Conservation (phyloP, 2,113 vertebrate species). For the Peromyscus maniculatus region DNA sequence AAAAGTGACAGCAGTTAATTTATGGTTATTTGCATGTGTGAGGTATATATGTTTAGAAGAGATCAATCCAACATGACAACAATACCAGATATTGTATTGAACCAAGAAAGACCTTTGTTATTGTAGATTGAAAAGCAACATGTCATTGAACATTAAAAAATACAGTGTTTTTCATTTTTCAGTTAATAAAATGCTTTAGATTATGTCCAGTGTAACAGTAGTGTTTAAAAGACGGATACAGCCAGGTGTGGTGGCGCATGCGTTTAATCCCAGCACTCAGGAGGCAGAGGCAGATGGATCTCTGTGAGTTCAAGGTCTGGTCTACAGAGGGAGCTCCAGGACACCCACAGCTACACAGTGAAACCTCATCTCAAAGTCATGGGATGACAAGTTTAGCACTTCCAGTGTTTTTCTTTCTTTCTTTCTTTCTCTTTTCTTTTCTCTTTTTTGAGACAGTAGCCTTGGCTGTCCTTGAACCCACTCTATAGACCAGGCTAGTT, state of each 20-base stretch:
- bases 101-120: not conserved
- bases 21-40: not conserved
- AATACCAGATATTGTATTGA: not conserved
- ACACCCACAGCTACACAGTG: not conserved
- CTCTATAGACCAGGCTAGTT: not conserved
- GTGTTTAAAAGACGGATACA: constrained; percentile 20
- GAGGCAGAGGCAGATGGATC: not conserved
- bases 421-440: not conserved
- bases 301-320: not conserved
- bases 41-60: constrained; percentile 24
- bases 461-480: not conserved
- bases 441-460: not conserved
- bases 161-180: not conserved
- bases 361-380: not conserved
- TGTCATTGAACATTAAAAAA: not conserved
- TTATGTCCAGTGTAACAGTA: not conserved
- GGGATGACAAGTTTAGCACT: constrained; percentile 37
- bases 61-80: not conserved
- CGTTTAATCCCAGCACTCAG: not conserved
- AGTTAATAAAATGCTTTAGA: not conserved
- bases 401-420: not conserved
- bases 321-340: not conserved
- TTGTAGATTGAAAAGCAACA: not conserved
- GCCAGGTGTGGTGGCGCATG: not conserved
- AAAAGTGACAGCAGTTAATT: constrained; percentile 33